phyloP scores from a whole-genome alignment of 2,888 invertebrate species.

The Patella ulyssiponensis region DNA sequence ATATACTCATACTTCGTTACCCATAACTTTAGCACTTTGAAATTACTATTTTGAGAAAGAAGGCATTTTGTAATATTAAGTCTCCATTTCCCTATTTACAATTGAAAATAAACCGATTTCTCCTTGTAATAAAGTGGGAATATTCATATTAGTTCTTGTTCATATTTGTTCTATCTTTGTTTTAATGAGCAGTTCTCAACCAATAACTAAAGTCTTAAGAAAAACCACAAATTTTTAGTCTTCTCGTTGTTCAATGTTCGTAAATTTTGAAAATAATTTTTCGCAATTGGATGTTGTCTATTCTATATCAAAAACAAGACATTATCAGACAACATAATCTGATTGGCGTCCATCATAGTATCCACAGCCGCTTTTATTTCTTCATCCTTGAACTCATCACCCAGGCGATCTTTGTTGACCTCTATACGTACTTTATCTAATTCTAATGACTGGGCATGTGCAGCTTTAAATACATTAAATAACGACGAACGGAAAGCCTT shows the following conservation, averaged over 20 bases:
- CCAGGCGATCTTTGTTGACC: slow-evolving; percentile 77
- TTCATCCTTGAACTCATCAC: slow-evolving; percentile 72
- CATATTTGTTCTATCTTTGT: slow-evolving; percentile 23
- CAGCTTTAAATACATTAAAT: slow-evolving; percentile 83
- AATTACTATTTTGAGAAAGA: too few relatives aligned
- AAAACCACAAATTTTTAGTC: too few relatives aligned
- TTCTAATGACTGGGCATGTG: slow-evolving; percentile 83
- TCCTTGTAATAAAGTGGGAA: too few relatives aligned
- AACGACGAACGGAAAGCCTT: slow-evolving; percentile 82
- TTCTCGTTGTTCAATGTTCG: too few relatives aligned
- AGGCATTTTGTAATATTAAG: too few relatives aligned
- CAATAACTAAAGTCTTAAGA: too few relatives aligned
- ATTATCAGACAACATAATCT: slow-evolving; percentile 83
- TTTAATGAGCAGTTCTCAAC: slow-evolving; percentile 8
- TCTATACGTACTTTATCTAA: slow-evolving; percentile 79
- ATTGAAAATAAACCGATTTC: too few relatives aligned
- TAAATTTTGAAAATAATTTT: background rate
- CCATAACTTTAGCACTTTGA: too few relatives aligned
- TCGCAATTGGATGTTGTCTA: background rate
- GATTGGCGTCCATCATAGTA: slow-evolving; percentile 90
- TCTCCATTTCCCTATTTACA: too few relatives aligned
- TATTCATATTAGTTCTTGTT: slow-evolving; percentile 18
- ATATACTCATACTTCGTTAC: too few relatives aligned
- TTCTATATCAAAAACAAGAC: slow-evolving; percentile 66
- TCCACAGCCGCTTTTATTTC: slow-evolving; percentile 87